A percentile compares a stretch with the other conserved stretches of the same genome.
Evolutionary conservation across 2,797 vertebrate species (phyloP).

Genomic region (Ctenosaura bakeri): DNA sequence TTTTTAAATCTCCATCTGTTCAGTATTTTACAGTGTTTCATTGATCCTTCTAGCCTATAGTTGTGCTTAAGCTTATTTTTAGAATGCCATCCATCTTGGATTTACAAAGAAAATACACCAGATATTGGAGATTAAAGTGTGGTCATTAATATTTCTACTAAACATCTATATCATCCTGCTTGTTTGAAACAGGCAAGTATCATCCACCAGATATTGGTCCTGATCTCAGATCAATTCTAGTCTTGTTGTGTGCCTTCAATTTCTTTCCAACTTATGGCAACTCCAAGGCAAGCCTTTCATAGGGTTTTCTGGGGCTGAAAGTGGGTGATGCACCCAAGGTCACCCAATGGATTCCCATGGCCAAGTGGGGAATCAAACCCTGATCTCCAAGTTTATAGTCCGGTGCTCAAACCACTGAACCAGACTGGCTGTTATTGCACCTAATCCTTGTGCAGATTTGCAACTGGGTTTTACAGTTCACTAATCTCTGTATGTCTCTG

Average conservation of each 20-base stretch:
- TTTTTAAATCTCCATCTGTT: neutral
- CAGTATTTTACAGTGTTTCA: conserved; percentile 18
- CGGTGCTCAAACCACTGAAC: too few relatives aligned
- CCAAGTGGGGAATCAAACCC: too few relatives aligned
- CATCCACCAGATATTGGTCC: neutral
- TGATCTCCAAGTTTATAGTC: too few relatives aligned
- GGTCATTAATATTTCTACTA: neutral
- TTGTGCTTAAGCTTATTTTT: conserved; percentile 7
- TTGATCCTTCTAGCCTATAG: conserved; percentile 10
- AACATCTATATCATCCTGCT: neutral
- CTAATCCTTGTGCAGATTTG: neutral
- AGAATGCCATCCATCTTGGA: neutral
- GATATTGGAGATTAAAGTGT: conserved; percentile 3
- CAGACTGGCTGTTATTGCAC: too few relatives aligned
- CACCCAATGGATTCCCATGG: too few relatives aligned
- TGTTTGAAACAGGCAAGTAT: conserved; percentile 4
- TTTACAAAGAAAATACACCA: neutral
- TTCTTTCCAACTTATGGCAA: too few relatives aligned
- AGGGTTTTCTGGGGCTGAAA: too few relatives aligned
- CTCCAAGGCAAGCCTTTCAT: too few relatives aligned
- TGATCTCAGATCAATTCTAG: neutral
- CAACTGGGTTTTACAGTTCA: neutral
- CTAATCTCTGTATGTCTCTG: neutral
- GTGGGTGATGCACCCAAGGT: too few relatives aligned
- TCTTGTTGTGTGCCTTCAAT: too few relatives aligned